Evolutionary conservation across 2,888 invertebrate genomes (phyloP).

Genomic region (Thymelicus lineola): DNA sequence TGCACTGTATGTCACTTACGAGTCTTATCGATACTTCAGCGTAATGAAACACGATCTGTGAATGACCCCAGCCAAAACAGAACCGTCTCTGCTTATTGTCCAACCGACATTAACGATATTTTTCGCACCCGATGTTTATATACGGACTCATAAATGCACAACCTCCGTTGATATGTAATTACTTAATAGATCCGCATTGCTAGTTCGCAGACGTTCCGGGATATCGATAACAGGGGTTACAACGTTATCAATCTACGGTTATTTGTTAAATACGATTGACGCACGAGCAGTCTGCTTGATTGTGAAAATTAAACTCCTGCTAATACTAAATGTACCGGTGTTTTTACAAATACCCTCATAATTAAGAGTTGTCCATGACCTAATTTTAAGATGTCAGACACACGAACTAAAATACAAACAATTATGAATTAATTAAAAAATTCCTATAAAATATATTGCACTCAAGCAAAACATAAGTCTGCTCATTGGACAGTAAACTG

Average conservation of each 20-base stretch:
- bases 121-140: conserved; percentile 64
- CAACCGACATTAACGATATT: conserved; percentile 56
- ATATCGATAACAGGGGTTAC: conserved; percentile 80
- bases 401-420: neutral
- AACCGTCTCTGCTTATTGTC: conserved; percentile 39
- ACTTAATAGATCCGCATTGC: conserved; percentile 67
- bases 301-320: conserved; percentile 45
- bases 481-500: neutral
- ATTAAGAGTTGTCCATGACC: neutral
- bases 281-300: conserved; percentile 75
- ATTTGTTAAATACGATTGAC: conserved; percentile 82
- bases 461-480: neutral
- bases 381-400: too few species aligned
- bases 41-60: conserved; percentile 54
- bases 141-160: conserved; percentile 64
- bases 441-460: neutral
- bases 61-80: conserved; percentile 42
- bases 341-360: conserved; percentile 28
- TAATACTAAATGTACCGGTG: neutral
- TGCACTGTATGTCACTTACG: conserved; percentile 47
- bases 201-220: conserved; percentile 81
- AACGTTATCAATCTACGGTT: conserved; percentile 69
- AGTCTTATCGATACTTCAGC: conserved; percentile 46
- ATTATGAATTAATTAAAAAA: neutral
- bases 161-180: conserved; percentile 53